Evolutionary conservation across 1,140 invertebrate genomes (phyloP), one percentile per base, ranked within the genome.

Genomic region (Trachymyrmex cornetzi): DNA sequence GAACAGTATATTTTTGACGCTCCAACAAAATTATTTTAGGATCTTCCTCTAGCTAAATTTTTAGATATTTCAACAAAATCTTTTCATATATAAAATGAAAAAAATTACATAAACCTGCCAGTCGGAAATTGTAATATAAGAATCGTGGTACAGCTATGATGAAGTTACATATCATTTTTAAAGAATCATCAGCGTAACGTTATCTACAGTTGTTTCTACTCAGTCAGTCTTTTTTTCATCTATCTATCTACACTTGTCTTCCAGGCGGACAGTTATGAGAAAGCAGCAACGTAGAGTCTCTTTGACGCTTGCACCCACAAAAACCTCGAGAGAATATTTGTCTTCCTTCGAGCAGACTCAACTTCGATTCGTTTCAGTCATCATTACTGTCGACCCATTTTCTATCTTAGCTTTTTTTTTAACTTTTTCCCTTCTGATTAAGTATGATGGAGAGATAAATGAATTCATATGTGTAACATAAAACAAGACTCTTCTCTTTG

Each of bases 321-420:
- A 84, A 74, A 84, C 80, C 30, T 22, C 11, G 74, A 79, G 61
- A 57, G 34, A 44, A 85, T 85, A 79, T 85, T 12, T 9, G 7
- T 14, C 19, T 22, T 19, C 30, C 24, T 48, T 14, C 30, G 16
- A 77, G n/a, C 30, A 11, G 19, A n/a, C 44, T 57, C 53, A 24
- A 50, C 44, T 27, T 85, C 16, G 55, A 82, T 82, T 74, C 53
- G 69, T 75, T 84, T 84, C 80, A 61, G 67, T 9, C 24, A n/a
- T 75, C 69, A 84, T 81, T 27, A 30, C 79, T 81, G 66, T 81
- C 79, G 50, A 50, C 38, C 80, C 38, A 74, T 61, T 75, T 84
- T 61, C 9, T 24, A 84, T 84, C 38, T 74, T 16, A 57, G 38
- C 3, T 34, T 22, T 50, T 61, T 72, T 74, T 63, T 12, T 7